phyloP scores from a whole-genome alignment of 2,888 invertebrate genomes.

The Cactoblastis cactorum region DNA sequence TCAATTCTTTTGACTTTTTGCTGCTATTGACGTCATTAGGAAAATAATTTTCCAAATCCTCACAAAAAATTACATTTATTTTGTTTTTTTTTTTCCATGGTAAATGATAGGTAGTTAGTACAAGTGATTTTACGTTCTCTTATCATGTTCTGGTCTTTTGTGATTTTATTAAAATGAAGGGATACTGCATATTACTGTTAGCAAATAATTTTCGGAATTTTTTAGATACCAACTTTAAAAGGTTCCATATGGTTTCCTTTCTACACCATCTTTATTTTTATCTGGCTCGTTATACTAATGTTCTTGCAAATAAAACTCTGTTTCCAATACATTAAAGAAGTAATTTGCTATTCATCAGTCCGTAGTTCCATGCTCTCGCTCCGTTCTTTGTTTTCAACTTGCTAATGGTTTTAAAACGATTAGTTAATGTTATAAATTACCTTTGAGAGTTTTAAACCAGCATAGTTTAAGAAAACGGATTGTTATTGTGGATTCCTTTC shows the following conservation, averaged over 20 bases:
- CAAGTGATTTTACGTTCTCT: too few relatives aligned
- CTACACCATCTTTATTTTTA: not conserved
- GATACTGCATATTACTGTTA: too few relatives aligned
- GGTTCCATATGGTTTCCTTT: not conserved
- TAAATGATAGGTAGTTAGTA: too few relatives aligned
- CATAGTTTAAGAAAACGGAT: not conserved
- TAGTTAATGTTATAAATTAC: conserved; percentile 1
- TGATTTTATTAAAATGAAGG: too few relatives aligned
- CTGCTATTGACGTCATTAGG: too few relatives aligned
- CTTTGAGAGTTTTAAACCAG: not conserved
- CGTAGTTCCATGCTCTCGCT: not conserved
- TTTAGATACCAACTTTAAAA: not conserved
- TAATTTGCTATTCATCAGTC: conserved; percentile 7
- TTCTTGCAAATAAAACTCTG: conserved; percentile 10
- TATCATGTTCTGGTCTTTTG: too few relatives aligned
- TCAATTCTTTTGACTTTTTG: too few relatives aligned
- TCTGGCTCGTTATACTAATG: conserved; percentile 3
- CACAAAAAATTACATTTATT: too few relatives aligned
- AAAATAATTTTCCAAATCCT: too few relatives aligned
- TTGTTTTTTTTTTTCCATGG: too few relatives aligned
- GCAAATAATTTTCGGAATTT: too few relatives aligned
- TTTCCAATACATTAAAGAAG: conserved; percentile 11
- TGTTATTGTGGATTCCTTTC: not conserved
- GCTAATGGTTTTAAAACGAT: conserved; percentile 9
- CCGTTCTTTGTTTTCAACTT: conserved; percentile 6